These are phyloP conservation scores for Oncorhynchus gorbuscha DNA, from an alignment of 2,113 vertebrate genomes.

Conservation along the genomic window DNA sequence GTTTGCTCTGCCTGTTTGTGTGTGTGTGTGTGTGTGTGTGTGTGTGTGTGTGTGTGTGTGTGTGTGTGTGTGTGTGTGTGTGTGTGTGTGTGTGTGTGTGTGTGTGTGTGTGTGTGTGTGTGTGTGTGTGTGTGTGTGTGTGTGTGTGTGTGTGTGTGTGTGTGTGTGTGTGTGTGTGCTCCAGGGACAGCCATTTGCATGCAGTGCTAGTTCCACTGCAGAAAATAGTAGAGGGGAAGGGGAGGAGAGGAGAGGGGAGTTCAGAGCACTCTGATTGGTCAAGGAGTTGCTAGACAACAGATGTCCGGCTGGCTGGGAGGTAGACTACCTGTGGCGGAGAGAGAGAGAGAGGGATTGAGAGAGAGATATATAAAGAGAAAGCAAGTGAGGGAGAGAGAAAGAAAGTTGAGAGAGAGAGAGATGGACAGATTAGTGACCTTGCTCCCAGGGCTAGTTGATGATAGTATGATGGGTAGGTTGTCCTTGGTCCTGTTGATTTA, in stretches of 20 bases:
- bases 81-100: constrained; percentile 22
- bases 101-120: no score
- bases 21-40: constrained; percentile 20
- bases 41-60: background rate
- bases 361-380: background rate
- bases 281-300: constrained; percentile 80
- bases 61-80: constrained; percentile 32
- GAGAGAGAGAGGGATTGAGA: constrained; percentile 19
- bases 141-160: background rate
- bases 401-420: constrained; percentile 14
- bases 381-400: constrained; percentile 19
- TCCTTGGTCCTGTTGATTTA: constrained; percentile 29
- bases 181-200: constrained; percentile 70
- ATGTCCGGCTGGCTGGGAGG: constrained; percentile 72
- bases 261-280: constrained; percentile 71
- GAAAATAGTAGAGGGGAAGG: constrained; percentile 32
- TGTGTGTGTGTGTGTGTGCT: constrained; percentile 22
- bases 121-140: no score
- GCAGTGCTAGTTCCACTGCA: constrained; percentile 77
- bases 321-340: constrained; percentile 74
- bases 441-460: constrained; percentile 49
- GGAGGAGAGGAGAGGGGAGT: constrained; percentile 63
- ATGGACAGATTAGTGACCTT: constrained; percentile 47
- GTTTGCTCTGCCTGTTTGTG: background rate
- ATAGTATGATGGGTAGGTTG: constrained; percentile 36